Evolutionary conservation across 2,113 vertebrate genomes (phyloP), one percentile per base, ranked within the genome.

Genomic region (Pholis gunnellus): DNA sequence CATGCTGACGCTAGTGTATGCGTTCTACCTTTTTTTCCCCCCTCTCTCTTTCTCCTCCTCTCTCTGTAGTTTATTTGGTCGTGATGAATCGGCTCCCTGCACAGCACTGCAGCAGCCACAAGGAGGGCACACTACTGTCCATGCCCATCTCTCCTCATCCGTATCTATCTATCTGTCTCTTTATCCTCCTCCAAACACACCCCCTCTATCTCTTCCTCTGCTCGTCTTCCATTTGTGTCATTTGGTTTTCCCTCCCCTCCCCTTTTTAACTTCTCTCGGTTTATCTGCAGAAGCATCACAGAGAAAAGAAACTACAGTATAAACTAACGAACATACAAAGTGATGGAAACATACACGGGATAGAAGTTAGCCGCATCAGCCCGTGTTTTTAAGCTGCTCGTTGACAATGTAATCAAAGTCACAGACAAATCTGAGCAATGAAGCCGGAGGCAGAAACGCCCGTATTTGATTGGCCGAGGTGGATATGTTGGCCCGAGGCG

Each of bases 51-150:
- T 75, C 83, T 78, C 83, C 73, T 61, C 72, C 61, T 67, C 46
- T 52, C 60, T 64, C 83, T 71, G 73, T 84, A 71, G 83, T 91
- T 90, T 93, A 86, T 90, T 90, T 89, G 88, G 82, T 88, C 61
- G 84, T 93, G 91, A 92, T 93, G 90, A 92, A 92, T 92, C 78
- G 87, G 70, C 87, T 84, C 70, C 78, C 68, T 87, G 84, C 89
- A 88, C 76, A 67, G 75, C 89, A 92, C 89, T 91, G 91, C 90
- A 91, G 90, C 89, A 89, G 89, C 86, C 90, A 90, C 87, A 82
- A 89, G 88, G 88, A 93, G 88, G 90, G 85, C 87, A 90, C 82
- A 73, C 76, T 85, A 5, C 76, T 67, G 81, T 8, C 91, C 79
- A 40, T 86, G 72, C 78, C 88, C 78, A 77, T 77, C 87, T 78